These are phyloP conservation scores for Okamejei kenojei DNA, from an alignment of 2,797 vertebrate genomes.

Conservation along the genomic window DNA sequence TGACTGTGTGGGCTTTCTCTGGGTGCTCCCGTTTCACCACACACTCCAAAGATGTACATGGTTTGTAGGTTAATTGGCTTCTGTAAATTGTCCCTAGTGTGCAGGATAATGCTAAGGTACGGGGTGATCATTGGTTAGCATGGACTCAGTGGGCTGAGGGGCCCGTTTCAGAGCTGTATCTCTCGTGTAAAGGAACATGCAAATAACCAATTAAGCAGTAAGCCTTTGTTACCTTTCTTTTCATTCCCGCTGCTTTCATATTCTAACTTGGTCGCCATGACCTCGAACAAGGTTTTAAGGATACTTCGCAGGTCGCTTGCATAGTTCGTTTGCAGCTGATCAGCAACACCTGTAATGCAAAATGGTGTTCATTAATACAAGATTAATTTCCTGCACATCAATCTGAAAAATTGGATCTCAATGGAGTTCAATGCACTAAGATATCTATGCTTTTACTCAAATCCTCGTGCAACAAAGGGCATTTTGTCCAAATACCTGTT, in stretches of 20 bases:
- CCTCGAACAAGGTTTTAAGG: conserved; percentile 92
- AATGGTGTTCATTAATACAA: not conserved
- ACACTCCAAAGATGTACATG: no score
- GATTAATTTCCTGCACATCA: not conserved
- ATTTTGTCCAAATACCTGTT: no score
- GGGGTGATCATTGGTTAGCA: no score
- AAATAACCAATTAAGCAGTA: not conserved
- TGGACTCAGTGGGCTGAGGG: no score
- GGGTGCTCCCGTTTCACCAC: no score
- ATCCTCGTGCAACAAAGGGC: no score
- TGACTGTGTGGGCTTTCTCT: no score
- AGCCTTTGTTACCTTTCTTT: conserved; percentile 70
- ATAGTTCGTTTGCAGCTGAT: conserved; percentile 96
- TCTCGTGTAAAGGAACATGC: not conserved
- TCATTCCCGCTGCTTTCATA: conserved; percentile 72
- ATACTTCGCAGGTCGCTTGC: conserved; percentile 92
- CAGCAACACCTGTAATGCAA: conserved; percentile 74
- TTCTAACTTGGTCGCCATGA: conserved; percentile 92
- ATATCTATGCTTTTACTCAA: no score
- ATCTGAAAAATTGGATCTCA: not conserved
- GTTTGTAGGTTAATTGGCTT: no score
- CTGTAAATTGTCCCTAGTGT: no score
- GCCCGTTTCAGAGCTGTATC: no score
- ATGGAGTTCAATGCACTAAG: not conserved
- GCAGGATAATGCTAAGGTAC: no score